Percentiles rank a stretch among this genome's conserved stretches.
These are phyloP conservation scores for Elymnias hypermnestra DNA, from an alignment of 1,140 invertebrate genomes.

Conservation along the genomic window DNA sequence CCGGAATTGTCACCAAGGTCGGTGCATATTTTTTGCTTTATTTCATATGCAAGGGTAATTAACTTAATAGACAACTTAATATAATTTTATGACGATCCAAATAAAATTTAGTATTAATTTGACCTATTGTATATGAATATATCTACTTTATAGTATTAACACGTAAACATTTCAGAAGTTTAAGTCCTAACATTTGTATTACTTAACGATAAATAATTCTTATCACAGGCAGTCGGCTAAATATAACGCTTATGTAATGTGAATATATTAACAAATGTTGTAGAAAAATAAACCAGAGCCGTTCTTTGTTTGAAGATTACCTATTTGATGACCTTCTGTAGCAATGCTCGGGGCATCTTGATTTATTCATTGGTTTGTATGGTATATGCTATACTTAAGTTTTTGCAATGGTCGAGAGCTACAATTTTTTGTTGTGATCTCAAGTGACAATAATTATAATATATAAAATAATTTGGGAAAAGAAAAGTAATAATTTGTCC, in stretches of 20 bases:
- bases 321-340: constrained; percentile 8
- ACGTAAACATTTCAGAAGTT: background rate
- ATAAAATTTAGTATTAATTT: too few species aligned
- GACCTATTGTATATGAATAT: too few species aligned
- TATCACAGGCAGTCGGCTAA: constrained; percentile 9
- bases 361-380: constrained; percentile 32
- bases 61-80: too few species aligned
- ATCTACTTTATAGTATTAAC: background rate
- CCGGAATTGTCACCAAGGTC: too few species aligned
- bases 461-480: too few species aligned
- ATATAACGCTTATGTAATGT: constrained; percentile 17
- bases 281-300: constrained; percentile 16
- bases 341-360: constrained; percentile 11
- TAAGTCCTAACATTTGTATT: background rate
- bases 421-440: background rate
- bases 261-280: constrained; percentile 12
- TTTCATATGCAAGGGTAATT: too few species aligned
- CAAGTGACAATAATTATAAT: too few species aligned
- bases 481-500: too few species aligned
- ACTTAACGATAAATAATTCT: background rate
- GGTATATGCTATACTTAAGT: constrained; percentile 46
- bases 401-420: background rate
- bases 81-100: too few species aligned
- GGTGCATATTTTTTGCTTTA: too few species aligned
- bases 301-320: constrained; percentile 13